phyloP scores from a whole-genome alignment of 2,888 invertebrate genomes.

The Tipula confusa region DNA sequence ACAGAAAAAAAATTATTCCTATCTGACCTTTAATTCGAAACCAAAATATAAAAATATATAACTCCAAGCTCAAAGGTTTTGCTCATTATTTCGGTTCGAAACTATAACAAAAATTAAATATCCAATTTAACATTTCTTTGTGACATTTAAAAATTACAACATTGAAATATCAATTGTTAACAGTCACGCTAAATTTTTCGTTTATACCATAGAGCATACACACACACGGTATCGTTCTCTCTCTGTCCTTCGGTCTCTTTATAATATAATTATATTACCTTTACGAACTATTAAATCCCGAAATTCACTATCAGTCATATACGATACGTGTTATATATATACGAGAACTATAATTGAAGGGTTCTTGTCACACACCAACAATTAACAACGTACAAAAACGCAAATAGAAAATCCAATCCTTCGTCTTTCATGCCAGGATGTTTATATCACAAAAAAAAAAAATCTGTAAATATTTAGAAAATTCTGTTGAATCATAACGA shows the following conservation, averaged over 20 bases:
- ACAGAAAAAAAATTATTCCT: background rate
- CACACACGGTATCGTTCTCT: too few species aligned
- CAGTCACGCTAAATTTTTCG: background rate
- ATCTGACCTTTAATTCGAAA: background rate
- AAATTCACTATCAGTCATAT: background rate
- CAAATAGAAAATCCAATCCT: background rate
- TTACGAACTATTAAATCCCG: background rate
- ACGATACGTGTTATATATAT: background rate
- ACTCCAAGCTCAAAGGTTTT: background rate
- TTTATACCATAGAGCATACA: background rate
- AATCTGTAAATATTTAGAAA: background rate
- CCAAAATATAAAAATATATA: background rate
- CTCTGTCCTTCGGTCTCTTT: too few species aligned
- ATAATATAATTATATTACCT: too few species aligned
- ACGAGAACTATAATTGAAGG: background rate
- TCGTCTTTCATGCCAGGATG: background rate
- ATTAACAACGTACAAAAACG: background rate
- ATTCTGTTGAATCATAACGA: background rate
- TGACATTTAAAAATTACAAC: background rate
- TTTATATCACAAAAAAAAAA: background rate
- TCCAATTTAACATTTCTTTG: conserved; percentile 12
- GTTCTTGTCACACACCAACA: background rate
- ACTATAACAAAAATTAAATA: background rate
- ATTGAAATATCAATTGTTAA: background rate
- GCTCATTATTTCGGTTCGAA: background rate